Evolutionary conservation across 1,140 invertebrate species (phyloP).

Genomic region (Piezodorus guildinii): DNA sequence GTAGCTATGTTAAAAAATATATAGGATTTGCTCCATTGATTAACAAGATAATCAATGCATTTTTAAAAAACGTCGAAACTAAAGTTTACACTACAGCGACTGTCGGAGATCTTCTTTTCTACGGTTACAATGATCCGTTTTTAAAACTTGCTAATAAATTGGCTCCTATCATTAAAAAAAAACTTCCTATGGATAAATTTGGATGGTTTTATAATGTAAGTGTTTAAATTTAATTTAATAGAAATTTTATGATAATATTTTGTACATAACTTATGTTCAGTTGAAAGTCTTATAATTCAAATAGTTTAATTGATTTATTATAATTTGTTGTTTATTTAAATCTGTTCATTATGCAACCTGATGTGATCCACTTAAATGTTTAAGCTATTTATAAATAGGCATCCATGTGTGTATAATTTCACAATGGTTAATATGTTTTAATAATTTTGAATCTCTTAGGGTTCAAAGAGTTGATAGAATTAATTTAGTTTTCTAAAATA

Average conservation of each 20-base stretch:
- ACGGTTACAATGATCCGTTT: slow-evolving; percentile 20
- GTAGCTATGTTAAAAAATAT: not conserved
- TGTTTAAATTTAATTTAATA: not conserved
- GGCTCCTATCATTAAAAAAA: slow-evolving; percentile 27
- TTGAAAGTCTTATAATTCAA: not conserved
- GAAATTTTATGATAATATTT: too few species aligned
- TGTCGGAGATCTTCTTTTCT: slow-evolving; percentile 17
- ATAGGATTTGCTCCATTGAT: not conserved
- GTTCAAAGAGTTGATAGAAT: too few species aligned
- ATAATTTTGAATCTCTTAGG: too few species aligned
- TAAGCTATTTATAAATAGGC: too few species aligned
- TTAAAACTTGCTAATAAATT: slow-evolving; percentile 15
- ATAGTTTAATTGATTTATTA: too few species aligned
- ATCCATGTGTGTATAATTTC: too few species aligned
- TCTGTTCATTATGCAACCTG: too few species aligned
- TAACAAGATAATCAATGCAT: slow-evolving; percentile 1
- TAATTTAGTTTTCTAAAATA: too few species aligned
- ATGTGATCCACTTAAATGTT: too few species aligned
- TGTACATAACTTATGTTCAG: too few species aligned
- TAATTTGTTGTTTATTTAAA: too few species aligned
- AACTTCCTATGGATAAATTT: slow-evolving; percentile 50
- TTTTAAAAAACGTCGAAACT: not conserved
- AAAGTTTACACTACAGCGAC: slow-evolving; percentile 18
- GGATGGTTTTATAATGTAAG: slow-evolving; percentile 69
- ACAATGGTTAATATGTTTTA: too few species aligned